These are phyloP conservation scores for Pissodes strobi DNA, from an alignment of 1,140 invertebrate genomes.

Conservation along the genomic window DNA sequence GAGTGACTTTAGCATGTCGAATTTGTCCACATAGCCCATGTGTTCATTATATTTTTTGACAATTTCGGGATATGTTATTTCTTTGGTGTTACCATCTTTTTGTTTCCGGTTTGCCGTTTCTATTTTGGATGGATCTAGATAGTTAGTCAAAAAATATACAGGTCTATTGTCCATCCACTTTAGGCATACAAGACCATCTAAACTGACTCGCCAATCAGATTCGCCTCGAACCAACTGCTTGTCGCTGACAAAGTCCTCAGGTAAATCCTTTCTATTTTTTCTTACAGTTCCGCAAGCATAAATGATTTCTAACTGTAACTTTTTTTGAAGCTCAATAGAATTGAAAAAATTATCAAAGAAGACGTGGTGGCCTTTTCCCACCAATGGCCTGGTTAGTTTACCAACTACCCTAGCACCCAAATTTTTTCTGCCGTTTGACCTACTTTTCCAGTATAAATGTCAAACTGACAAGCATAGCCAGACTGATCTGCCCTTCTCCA, in stretches of 20 bases:
- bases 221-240: constrained; percentile 51
- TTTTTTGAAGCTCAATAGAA: constrained; percentile 42
- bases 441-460: no score
- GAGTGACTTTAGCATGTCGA: constrained; percentile 49
- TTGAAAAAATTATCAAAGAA: constrained; percentile 54
- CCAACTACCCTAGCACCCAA: constrained; percentile 49
- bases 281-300: constrained; percentile 50
- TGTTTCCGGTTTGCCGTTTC: constrained; percentile 45
- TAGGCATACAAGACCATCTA: constrained; percentile 49
- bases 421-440: constrained; percentile 49
- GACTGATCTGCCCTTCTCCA: no score
- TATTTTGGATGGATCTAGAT: constrained; percentile 47
- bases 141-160: constrained; percentile 54
- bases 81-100: constrained; percentile 43
- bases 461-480: no score
- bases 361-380: constrained; percentile 46
- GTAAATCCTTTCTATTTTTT: constrained; percentile 43
- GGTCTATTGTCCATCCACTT: no score
- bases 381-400: constrained; percentile 43
- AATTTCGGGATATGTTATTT: constrained; percentile 31
- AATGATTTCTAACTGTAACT: constrained; percentile 46
- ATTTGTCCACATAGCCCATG: constrained; percentile 55
- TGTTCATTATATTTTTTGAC: constrained; percentile 53
- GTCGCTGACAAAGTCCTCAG: constrained; percentile 45
- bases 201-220: constrained; percentile 50